Evolutionary conservation across 2,113 vertebrate genomes (phyloP).

Genomic region (Periophthalmodon schlosseri): DNA sequence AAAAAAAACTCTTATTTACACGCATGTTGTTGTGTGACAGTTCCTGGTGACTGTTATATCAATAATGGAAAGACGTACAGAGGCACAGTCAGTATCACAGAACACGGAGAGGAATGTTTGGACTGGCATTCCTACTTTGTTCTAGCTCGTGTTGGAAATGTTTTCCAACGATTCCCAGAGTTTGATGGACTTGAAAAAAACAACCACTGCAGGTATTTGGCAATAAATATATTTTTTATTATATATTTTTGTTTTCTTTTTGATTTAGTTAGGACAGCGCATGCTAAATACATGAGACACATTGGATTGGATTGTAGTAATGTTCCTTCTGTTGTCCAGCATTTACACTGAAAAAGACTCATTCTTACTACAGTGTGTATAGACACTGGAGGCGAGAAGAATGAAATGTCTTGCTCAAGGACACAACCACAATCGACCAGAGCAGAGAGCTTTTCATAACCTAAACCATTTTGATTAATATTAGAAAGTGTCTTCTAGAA

Average conservation of each 20-base stretch:
- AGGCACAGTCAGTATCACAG: neutral
- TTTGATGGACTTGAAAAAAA: neutral
- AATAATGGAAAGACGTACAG: neutral
- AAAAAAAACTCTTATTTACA: neutral
- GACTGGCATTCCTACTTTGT: conserved; percentile 1
- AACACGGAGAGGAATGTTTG: neutral
- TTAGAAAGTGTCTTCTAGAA: neutral
- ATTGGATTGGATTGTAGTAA: neutral
- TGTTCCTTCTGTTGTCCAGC: neutral
- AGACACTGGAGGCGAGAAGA: no score
- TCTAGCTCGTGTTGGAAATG: conserved; percentile 1
- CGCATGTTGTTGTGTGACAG: neutral
- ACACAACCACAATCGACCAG: neutral
- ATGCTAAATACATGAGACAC: no score
- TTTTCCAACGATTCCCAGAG: neutral
- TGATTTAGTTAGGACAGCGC: no score
- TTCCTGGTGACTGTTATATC: neutral
- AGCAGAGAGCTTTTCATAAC: neutral
- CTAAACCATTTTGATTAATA: neutral
- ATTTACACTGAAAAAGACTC: neutral
- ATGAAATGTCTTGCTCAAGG: neutral
- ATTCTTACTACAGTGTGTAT: neutral
- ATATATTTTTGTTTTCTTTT: no score
- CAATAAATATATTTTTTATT: no score
- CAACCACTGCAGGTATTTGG: neutral